Conservation (phyloP, 1,140 invertebrate species). For the Pissodes strobi region DNA sequence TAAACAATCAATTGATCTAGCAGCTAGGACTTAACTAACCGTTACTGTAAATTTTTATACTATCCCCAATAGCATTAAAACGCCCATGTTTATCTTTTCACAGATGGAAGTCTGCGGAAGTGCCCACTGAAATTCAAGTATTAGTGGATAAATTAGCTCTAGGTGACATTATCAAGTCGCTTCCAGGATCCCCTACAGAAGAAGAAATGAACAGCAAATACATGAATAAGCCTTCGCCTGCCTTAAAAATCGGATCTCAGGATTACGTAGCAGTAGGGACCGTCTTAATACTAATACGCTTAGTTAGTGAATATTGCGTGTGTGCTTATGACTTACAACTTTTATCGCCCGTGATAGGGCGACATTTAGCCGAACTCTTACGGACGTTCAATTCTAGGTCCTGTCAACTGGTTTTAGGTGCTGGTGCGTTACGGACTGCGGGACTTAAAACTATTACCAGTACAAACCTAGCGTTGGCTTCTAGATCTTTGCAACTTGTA, state of each 20-base stretch:
- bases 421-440: conserved; percentile 90
- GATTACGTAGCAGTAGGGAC: conserved; percentile 85
- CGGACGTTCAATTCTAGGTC: conserved; percentile 90
- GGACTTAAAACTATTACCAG: conserved; percentile 96
- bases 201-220: conserved; percentile 37
- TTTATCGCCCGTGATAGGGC: conserved; percentile 69
- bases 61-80: too few relatives aligned
- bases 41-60: too few relatives aligned
- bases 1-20: too few relatives aligned
- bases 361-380: conserved; percentile 84
- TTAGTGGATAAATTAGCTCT: conserved; percentile 76
- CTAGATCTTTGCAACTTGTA: conserved; percentile 82
- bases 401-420: conserved; percentile 93
- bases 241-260: conserved; percentile 76
- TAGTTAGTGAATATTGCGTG: conserved; percentile 89
- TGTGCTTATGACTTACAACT: conserved; percentile 71
- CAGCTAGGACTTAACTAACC: too few relatives aligned
- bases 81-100: too few relatives aligned
- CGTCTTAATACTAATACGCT: conserved; percentile 82
- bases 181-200: conserved; percentile 45
- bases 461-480: conserved; percentile 90
- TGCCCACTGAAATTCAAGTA: conserved; percentile 83
- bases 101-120: conserved; percentile 88
- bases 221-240: conserved; percentile 53
- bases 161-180: conserved; percentile 51